Percentiles rank a stretch among this genome's conserved stretches.
Conservation (phyloP, 2,113 vertebrate genomes). For the Eubucco bourcierii region DNA sequence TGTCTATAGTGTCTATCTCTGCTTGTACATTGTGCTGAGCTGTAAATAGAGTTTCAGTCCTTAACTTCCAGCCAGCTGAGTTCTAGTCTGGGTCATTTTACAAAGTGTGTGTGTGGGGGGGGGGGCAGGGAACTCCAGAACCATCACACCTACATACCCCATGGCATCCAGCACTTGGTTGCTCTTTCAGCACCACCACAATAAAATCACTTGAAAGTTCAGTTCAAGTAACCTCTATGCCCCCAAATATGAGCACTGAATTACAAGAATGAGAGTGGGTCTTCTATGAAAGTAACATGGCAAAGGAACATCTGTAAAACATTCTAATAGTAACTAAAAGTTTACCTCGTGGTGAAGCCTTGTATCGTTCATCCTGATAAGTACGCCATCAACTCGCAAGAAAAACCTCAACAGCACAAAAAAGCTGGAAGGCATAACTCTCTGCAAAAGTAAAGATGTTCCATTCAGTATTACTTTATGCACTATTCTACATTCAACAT, state of each 20-base stretch:
- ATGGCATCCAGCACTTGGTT: neutral
- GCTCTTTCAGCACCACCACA: neutral
- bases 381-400: slow-evolving; percentile 92
- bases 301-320: neutral
- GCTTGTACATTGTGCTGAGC: too few species aligned
- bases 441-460: slow-evolving; percentile 74
- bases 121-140: too few species aligned
- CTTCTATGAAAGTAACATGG: neutral
- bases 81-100: too few species aligned
- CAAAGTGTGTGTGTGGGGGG: too few species aligned
- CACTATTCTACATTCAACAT: neutral
- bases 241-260: neutral
- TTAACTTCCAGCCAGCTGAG: too few species aligned
- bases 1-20: too few species aligned
- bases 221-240: neutral
- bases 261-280: neutral
- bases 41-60: too few species aligned
- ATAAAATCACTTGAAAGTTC: neutral
- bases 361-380: slow-evolving; percentile 95
- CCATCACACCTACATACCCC: neutral
- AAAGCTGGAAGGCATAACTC: slow-evolving; percentile 97
- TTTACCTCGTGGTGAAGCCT: slow-evolving; percentile 91
- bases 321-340: neutral
- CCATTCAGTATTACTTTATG: neutral
- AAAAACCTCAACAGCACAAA: slow-evolving; percentile 94